Evolutionary conservation across 1,140 invertebrate species (phyloP).

Genomic region (Riptortus pedestris): DNA sequence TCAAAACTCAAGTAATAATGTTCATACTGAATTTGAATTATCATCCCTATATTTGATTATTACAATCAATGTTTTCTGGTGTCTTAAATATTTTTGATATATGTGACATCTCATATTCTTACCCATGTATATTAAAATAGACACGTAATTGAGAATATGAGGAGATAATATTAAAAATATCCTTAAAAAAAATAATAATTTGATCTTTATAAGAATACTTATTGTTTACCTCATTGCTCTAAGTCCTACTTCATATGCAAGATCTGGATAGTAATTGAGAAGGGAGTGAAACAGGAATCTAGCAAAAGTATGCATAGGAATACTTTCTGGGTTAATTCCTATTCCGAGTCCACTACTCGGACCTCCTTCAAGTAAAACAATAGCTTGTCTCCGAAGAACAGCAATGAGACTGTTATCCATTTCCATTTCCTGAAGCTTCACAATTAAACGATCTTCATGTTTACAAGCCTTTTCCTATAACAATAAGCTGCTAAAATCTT

Average conservation of each 20-base stretch:
- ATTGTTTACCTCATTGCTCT: slow-evolving; percentile 46
- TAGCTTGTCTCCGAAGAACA: slow-evolving; percentile 48
- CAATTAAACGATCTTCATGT: slow-evolving; percentile 66
- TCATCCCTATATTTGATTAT: too few species aligned
- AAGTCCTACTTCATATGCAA: slow-evolving; percentile 59
- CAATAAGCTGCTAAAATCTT: not conserved
- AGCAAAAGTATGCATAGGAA: slow-evolving; percentile 75
- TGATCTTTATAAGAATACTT: too few species aligned
- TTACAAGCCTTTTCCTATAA: slow-evolving; percentile 53
- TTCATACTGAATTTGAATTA: too few species aligned
- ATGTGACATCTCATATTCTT: too few species aligned
- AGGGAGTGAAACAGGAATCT: slow-evolving; percentile 66
- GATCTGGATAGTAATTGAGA: slow-evolving; percentile 57
- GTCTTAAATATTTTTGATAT: too few species aligned
- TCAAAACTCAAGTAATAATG: too few species aligned
- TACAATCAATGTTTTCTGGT: too few species aligned
- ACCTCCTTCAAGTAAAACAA: slow-evolving; percentile 56
- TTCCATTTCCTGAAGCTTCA: slow-evolving; percentile 62
- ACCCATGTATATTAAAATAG: too few species aligned
- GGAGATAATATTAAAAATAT: too few species aligned
- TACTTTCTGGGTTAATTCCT: slow-evolving; percentile 61
- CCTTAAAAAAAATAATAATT: too few species aligned
- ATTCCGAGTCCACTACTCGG: slow-evolving; percentile 62
- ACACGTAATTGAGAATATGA: too few species aligned
- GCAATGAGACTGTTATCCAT: slow-evolving; percentile 56